phyloP scores from a whole-genome alignment of 2,797 vertebrate species.

The Muscicapa comitata region DNA sequence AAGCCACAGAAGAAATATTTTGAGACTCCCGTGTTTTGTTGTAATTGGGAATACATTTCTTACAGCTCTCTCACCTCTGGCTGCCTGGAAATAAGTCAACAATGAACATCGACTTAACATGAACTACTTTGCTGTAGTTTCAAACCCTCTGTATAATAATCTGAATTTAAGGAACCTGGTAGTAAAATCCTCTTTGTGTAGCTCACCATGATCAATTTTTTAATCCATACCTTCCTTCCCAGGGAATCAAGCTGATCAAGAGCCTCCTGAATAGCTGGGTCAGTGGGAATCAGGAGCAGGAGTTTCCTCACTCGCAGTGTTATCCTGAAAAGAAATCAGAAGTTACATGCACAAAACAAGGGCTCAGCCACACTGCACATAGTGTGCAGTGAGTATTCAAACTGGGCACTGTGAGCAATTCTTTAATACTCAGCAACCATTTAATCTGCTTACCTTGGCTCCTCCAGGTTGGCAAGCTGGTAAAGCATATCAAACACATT shows the following conservation, averaged over 20 bases:
- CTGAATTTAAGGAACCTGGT: neutral
- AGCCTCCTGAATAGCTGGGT: conserved; percentile 97
- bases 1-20: neutral
- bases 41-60: neutral
- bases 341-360: neutral
- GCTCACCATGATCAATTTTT: neutral
- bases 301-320: conserved; percentile 95
- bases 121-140: neutral
- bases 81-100: neutral
- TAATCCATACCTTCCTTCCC: conserved; percentile 78
- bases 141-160: neutral
- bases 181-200: neutral
- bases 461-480: conserved; percentile 95
- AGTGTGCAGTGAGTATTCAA: neutral
- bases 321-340: conserved; percentile 80
- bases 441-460: conserved; percentile 82
- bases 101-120: neutral
- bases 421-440: neutral
- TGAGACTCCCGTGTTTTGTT: neutral
- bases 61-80: neutral
- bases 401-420: neutral
- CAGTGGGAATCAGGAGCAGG: conserved; percentile 94
- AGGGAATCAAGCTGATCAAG: conserved; percentile 86
- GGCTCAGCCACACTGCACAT: neutral
- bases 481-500: conserved; percentile 99